Percentiles rank a stretch among this genome's conserved stretches.
Evolutionary conservation across 2,888 invertebrate genomes (phyloP).

Genomic region (Merodon equestris): DNA sequence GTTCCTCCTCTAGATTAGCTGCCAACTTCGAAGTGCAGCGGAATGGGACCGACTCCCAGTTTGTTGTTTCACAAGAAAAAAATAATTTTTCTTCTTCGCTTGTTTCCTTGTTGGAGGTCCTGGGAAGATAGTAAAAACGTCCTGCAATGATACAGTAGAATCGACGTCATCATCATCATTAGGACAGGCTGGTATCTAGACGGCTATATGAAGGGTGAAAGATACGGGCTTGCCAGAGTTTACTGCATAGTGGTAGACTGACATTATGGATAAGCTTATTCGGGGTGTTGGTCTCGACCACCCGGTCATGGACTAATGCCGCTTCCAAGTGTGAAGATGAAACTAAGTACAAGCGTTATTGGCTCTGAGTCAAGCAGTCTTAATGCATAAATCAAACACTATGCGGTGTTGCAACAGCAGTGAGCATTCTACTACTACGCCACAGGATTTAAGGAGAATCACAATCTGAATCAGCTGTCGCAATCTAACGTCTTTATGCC

Average conservation of each 20-base stretch:
- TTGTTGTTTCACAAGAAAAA: background rate
- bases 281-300: slow-evolving; percentile 29
- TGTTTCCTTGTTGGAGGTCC: slow-evolving; percentile 18
- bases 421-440: slow-evolving; percentile 4
- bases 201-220: slow-evolving; percentile 57
- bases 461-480: slow-evolving; percentile 24
- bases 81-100: background rate
- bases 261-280: slow-evolving; percentile 28
- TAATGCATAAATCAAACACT: slow-evolving; percentile 67
- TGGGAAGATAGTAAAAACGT: background rate
- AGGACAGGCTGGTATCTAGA: slow-evolving; percentile 29
- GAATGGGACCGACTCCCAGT: background rate
- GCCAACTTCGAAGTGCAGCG: slow-evolving; percentile 36
- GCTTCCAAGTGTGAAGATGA: slow-evolving; percentile 70
- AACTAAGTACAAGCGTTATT: slow-evolving; percentile 70
- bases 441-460: slow-evolving; percentile 20
- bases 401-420: slow-evolving; percentile 50
- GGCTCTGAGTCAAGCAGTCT: slow-evolving; percentile 69
- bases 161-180: slow-evolving; percentile 40
- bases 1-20: slow-evolving; percentile 33
- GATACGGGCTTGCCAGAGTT: slow-evolving; percentile 35
- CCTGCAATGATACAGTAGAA: slow-evolving; percentile 18
- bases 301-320: slow-evolving; percentile 65
- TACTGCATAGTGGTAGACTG: slow-evolving; percentile 54
- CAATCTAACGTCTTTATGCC: slow-evolving; percentile 1